These are phyloP conservation scores for rat (Rattus norvegicus) DNA, from an alignment of 2,113 vertebrate species.

Conservation along the genomic window DNA sequence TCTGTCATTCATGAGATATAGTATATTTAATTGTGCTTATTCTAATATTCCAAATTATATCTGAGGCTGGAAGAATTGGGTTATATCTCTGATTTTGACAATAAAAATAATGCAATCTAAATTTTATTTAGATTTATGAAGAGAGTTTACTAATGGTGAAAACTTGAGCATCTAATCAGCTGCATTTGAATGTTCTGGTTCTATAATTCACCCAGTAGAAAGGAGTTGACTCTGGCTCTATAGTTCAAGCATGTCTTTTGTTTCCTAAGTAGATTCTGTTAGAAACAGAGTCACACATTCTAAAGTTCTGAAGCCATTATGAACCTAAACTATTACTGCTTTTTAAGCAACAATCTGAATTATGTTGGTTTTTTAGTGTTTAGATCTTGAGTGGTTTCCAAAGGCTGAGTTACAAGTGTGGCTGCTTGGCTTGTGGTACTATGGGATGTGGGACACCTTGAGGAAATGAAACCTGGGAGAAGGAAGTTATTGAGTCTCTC, in stretches of 20 bases:
- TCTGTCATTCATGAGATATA: constrained; percentile 13
- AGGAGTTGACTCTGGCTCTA: not conserved
- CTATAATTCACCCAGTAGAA: constrained; percentile 5
- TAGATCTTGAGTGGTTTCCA: not conserved
- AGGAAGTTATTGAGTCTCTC: not conserved
- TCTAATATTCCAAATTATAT: constrained; percentile 17
- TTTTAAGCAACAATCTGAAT: not conserved
- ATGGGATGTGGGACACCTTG: no score
- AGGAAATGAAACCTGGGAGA: not conserved
- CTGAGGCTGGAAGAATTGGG: not conserved
- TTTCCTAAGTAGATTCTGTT: constrained; percentile 49
- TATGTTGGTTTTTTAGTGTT: not conserved
- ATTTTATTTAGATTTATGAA: constrained; percentile 35
- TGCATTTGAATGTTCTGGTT: constrained; percentile 7
- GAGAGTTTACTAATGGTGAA: constrained; percentile 29
- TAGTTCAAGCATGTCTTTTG: not conserved
- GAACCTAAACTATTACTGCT: not conserved
- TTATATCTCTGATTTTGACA: constrained; percentile 10
- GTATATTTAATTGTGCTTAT: constrained; percentile 25
- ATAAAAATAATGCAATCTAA: not conserved
- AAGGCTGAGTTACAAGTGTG: no score
- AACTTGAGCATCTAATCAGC: not conserved
- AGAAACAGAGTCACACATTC: not conserved
- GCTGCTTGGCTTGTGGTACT: not conserved
- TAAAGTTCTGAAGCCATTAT: not conserved